Evolutionary conservation across 1,140 invertebrate genomes (phyloP).

Genomic region (Triops longicaudatus): DNA sequence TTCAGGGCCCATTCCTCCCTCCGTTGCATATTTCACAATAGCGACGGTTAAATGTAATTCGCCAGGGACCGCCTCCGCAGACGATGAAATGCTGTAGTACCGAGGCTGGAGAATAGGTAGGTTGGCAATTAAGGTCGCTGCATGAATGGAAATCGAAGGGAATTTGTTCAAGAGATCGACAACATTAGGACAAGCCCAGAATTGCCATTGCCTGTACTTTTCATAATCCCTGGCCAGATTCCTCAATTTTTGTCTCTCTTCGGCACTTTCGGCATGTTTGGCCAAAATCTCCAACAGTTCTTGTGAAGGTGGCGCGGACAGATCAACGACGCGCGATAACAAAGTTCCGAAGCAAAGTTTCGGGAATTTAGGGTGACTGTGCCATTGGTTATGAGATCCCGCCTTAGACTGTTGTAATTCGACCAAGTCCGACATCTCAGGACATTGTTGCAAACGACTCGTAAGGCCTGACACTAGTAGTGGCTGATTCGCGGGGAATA

Average conservation of each 20-base stretch:
- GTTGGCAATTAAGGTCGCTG: constrained; percentile 70
- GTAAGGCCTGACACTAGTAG: constrained; percentile 73
- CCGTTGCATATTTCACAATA: constrained; percentile 74
- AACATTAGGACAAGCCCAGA: constrained; percentile 73
- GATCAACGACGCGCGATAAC: constrained; percentile 21
- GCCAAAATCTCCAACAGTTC: background rate
- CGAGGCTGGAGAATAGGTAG: constrained; percentile 78
- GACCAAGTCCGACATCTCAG: background rate
- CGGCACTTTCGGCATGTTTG: background rate
- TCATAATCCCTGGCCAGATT: constrained; percentile 16
- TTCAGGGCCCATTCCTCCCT: constrained; percentile 65
- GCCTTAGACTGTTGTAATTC: background rate
- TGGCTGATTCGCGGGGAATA: constrained; percentile 70
- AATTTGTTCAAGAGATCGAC: constrained; percentile 83
- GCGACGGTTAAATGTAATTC: constrained; percentile 87
- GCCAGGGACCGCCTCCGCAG: constrained; percentile 61
- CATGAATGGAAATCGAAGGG: constrained; percentile 69
- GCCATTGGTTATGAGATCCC: background rate
- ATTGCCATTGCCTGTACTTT: constrained; percentile 63
- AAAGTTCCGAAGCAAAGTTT: constrained; percentile 8
- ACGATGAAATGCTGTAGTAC: constrained; percentile 91
- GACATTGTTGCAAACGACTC: constrained; percentile 46
- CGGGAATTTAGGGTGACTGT: background rate
- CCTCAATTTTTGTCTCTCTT: background rate
- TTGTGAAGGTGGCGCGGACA: constrained; percentile 20